Conservation (phyloP, 2,797 vertebrate species). For the Halcyon leucocephala region DNA sequence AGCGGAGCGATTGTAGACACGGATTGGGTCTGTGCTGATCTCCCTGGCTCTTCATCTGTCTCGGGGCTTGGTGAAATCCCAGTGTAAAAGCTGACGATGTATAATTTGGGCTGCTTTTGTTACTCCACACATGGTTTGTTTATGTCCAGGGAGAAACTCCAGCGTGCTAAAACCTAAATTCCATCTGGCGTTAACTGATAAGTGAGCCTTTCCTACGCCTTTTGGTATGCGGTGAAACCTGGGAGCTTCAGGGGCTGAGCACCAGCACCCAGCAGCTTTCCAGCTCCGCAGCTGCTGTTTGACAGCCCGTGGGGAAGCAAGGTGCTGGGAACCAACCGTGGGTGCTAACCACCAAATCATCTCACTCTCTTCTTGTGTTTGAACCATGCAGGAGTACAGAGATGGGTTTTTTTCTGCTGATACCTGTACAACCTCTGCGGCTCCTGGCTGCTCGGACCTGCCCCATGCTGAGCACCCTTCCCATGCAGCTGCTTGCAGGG, state of each 20-base stretch:
- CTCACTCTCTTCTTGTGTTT: neutral
- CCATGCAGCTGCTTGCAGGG: neutral
- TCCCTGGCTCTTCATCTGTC: neutral
- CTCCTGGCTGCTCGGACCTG: neutral
- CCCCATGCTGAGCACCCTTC: neutral
- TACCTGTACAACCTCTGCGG: neutral
- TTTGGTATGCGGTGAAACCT: neutral
- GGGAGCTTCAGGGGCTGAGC: neutral
- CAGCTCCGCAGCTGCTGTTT: neutral
- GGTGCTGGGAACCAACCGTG: neutral
- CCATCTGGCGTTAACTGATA: neutral
- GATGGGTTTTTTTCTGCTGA: neutral
- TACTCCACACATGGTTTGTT: neutral
- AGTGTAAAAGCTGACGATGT: neutral
- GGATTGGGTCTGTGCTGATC: neutral
- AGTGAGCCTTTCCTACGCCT: neutral
- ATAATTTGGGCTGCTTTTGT: neutral
- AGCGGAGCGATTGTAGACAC: neutral
- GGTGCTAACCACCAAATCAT: neutral
- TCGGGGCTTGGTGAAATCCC: neutral
- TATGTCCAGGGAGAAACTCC: neutral
- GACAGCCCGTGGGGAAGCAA: fast-evolving
- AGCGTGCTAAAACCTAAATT: neutral
- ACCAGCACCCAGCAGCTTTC: neutral
- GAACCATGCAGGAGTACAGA: fast-evolving